Evolutionary conservation across 2,888 invertebrate species (phyloP).

Genomic region (Clanis bilineata): DNA sequence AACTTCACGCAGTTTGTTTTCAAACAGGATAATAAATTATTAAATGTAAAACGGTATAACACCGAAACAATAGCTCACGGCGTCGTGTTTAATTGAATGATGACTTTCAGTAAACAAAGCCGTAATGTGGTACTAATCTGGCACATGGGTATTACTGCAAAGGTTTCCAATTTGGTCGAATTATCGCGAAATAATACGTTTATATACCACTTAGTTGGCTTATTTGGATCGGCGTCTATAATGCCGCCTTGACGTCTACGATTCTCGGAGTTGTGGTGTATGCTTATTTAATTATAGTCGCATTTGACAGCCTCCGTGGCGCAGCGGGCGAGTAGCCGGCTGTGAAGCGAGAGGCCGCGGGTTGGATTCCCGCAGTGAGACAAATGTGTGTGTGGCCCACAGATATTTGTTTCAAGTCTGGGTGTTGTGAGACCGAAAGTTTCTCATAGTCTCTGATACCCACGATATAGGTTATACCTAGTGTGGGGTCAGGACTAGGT

Average conservation of each 20-base stretch:
- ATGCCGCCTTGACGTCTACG: background rate
- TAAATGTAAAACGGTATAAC: conserved; percentile 14
- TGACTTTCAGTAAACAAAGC: conserved; percentile 54
- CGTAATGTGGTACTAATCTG: conserved; percentile 57
- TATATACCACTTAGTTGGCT: conserved; percentile 21
- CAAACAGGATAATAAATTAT: conserved; percentile 14
- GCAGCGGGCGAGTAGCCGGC: too few species aligned
- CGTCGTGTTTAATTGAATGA: conserved; percentile 58
- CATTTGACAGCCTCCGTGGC: too few species aligned
- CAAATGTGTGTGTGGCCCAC: too few species aligned
- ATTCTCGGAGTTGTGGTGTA: background rate
- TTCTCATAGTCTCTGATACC: too few species aligned
- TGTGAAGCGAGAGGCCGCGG: too few species aligned
- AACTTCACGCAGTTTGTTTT: conserved; percentile 3
- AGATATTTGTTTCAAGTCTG: too few species aligned
- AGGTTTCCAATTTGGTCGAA: conserved; percentile 9
- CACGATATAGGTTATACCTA: too few species aligned
- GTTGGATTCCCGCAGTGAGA: too few species aligned
- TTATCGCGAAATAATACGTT: conserved; percentile 14
- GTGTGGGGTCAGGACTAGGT: too few species aligned
- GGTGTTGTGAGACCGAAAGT: too few species aligned
- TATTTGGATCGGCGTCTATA: conserved; percentile 14
- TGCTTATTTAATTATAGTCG: background rate
- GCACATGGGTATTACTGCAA: conserved; percentile 21
- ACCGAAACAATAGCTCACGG: conserved; percentile 14